phyloP scores from a whole-genome alignment of 1,140 invertebrate species.

The Homarus americanus region DNA sequence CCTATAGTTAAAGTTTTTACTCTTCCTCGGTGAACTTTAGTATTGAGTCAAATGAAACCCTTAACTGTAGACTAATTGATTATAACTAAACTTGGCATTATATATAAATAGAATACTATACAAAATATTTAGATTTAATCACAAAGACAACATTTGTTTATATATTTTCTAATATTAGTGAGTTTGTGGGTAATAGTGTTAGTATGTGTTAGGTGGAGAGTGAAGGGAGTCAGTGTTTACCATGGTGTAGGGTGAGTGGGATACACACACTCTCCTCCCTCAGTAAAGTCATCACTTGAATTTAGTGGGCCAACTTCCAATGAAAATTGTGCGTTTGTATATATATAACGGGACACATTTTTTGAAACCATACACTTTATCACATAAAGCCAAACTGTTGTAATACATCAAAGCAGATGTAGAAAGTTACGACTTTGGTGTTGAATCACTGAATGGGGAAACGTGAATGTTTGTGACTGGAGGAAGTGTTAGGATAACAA shows the following conservation, averaged over 20 bases:
- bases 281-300: conserved; percentile 7
- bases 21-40: not conserved
- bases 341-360: not conserved
- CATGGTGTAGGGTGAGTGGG: conserved; percentile 25
- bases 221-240: conserved; percentile 57
- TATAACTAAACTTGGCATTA: not conserved
- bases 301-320: not conserved
- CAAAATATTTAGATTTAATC: not conserved
- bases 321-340: not conserved
- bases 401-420: conserved; percentile 27
- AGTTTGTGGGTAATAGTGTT: not conserved
- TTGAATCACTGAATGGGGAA: no score
- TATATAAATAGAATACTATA: not conserved
- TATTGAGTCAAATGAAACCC: not conserved
- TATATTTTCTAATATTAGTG: not conserved
- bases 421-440: conserved; percentile 24
- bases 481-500: conserved; percentile 9
- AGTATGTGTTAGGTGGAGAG: not conserved
- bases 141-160: not conserved
- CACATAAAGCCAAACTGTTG: not conserved
- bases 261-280: conserved; percentile 7
- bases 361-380: not conserved
- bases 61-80: not conserved
- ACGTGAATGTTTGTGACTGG: not conserved
- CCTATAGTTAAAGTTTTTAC: not conserved